Base-by-base conservation (phyloP, 1,140 invertebrate species). In the Drosophila fuyamai region DNA sequence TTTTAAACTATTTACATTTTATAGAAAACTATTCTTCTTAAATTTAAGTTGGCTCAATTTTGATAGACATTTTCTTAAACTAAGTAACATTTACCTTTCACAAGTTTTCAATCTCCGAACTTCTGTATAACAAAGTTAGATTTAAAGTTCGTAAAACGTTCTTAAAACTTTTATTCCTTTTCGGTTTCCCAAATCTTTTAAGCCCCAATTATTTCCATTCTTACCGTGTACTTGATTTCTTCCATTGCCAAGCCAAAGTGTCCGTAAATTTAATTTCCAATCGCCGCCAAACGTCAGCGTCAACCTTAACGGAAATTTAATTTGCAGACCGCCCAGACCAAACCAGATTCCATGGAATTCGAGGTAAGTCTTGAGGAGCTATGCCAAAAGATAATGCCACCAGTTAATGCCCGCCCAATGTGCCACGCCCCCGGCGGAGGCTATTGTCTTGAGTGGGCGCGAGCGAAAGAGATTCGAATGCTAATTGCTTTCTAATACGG, bases 401-500 rank as follows among this genome's bases (percentile, higher is more conserved):
- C 23, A 23, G 23, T 23, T 51, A 51, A 16, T 51, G 47, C 27
- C 36, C 78, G 67, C 43, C 46, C 43, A 35, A 53, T 43, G 44
- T 53, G 74, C 54, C 56, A 78, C 66, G 48, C 46, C 47, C 13
- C 40, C 44, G 14, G 29, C 18, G 23, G 38, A 35, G 18, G 38
- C 36, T 32, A 61, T 67, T 65, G 72, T 66, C 44, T 74, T 65
- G 71, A 51, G 72, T 63, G 56, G 72, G 35, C 70, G 56, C 72
- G 68, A 72, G 38, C 71, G 84, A 77, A 78, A 35, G 66, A 81
- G 84, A 81, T 80, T 85, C 79, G 77, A 91, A 91, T 89, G 90
- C 89, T 91, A 91, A 91, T 91, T 91, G 90, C 90, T 91, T 91
- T 91, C 88, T 91, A 91, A 91, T 91, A 84, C 90, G 73, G 70